Evolutionary conservation across 2,797 vertebrate genomes (phyloP).

Genomic region (Labeo calbasu): DNA sequence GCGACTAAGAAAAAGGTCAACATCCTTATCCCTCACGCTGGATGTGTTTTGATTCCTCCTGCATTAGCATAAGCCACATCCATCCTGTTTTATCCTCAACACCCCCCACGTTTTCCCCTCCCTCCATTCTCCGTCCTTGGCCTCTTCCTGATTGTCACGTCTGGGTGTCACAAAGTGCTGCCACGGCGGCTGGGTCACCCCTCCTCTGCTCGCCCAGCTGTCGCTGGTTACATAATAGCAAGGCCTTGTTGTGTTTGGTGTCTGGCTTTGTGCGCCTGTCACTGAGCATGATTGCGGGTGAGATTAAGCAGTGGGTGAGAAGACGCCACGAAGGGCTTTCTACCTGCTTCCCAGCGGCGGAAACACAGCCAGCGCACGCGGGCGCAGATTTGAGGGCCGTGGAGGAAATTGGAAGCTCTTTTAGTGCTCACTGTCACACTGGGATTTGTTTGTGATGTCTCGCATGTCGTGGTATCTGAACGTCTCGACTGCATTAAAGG

Average conservation of each 20-base stretch:
- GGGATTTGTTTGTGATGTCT: constrained; percentile 62
- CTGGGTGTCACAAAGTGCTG: constrained; percentile 80
- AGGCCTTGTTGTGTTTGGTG: constrained; percentile 77
- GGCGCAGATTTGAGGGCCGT: constrained; percentile 61
- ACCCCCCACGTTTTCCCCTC: constrained; percentile 56
- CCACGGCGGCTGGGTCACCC: constrained; percentile 74
- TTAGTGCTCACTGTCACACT: constrained; percentile 59
- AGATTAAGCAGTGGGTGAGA: constrained; percentile 81
- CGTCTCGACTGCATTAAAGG: constrained; percentile 23
- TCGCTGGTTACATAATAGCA: constrained; percentile 83
- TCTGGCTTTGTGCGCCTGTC: constrained; percentile 80
- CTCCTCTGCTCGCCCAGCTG: constrained; percentile 80
- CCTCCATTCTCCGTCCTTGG: constrained; percentile 55
- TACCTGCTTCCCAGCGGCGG: constrained; percentile 78
- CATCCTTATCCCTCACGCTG: constrained; percentile 10
- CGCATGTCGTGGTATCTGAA: constrained; percentile 61
- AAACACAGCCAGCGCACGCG: constrained; percentile 68
- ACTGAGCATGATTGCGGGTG: constrained; percentile 77
- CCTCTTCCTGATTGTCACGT: constrained; percentile 74
- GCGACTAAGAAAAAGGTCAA: constrained; percentile 33
- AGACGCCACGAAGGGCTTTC: constrained; percentile 74
- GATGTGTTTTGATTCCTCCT: constrained; percentile 32
- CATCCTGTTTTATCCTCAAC: constrained; percentile 21
- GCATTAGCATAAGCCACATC: constrained; percentile 40
- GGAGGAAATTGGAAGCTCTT: constrained; percentile 65